Conservation (phyloP, 2,888 invertebrate species). For the Campoletis raptor region DNA sequence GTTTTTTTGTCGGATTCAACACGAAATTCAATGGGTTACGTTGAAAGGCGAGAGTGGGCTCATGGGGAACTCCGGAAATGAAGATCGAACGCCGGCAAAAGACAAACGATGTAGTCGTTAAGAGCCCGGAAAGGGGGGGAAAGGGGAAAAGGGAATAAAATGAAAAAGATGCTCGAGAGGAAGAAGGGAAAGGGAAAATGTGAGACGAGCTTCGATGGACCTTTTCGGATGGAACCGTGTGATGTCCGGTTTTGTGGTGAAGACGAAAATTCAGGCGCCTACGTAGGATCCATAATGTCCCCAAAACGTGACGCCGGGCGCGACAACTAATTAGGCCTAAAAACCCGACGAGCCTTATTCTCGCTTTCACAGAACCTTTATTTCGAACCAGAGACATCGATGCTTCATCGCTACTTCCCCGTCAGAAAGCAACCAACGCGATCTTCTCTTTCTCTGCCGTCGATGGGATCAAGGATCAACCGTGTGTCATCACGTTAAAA, state of each 20-base stretch:
- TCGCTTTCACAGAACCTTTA: slow-evolving; percentile 76
- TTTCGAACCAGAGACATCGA: slow-evolving; percentile 51
- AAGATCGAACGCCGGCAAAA: slow-evolving; percentile 35
- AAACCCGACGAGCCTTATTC: slow-evolving; percentile 76
- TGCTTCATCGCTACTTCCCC: slow-evolving; percentile 35
- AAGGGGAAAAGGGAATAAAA: slow-evolving; percentile 42
- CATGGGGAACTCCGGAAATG: slow-evolving; percentile 40
- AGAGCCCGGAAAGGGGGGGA: slow-evolving; percentile 52
- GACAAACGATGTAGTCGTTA: slow-evolving; percentile 48
- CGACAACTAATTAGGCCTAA: slow-evolving; percentile 85
- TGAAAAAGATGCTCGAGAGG: slow-evolving; percentile 27
- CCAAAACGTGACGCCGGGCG: slow-evolving; percentile 81
- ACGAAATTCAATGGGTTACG: slow-evolving; percentile 7
- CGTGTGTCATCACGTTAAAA: slow-evolving; percentile 60
- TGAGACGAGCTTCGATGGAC: slow-evolving; percentile 42
- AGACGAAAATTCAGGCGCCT: slow-evolving; percentile 70
- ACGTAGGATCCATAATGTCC: slow-evolving; percentile 65
- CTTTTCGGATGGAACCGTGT: slow-evolving; percentile 60
- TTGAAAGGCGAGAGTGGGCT: neutral
- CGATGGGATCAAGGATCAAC: slow-evolving; percentile 40
- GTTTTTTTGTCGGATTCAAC: neutral
- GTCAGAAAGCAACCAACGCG: slow-evolving; percentile 10
- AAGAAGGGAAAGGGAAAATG: slow-evolving; percentile 63
- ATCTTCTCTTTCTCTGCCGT: slow-evolving; percentile 25
- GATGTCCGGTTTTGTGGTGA: slow-evolving; percentile 72